Percentiles rank a stretch among this genome's conserved stretches.
Evolutionary conservation across 2,797 vertebrate species (phyloP).

Genomic region (Saxicola maurus): DNA sequence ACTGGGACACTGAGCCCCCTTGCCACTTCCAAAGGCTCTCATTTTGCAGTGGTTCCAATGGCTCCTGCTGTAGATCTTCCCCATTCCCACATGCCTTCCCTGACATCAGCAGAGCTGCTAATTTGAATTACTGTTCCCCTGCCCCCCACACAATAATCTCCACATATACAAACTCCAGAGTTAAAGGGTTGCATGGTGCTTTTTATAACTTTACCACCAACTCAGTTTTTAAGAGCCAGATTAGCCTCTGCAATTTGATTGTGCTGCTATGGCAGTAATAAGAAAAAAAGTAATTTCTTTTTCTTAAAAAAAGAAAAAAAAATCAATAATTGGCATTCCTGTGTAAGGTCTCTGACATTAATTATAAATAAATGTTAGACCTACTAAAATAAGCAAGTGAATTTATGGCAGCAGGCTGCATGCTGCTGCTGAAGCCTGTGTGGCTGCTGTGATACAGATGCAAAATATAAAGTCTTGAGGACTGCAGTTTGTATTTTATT

Average conservation of each 20-base stretch:
- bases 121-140: not conserved
- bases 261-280: not conserved
- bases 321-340: constrained; percentile 32
- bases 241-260: not conserved
- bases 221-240: not conserved
- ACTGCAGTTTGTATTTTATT: constrained; percentile 38
- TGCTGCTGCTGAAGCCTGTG: not conserved
- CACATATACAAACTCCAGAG: not conserved
- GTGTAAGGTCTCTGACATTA: constrained; percentile 14
- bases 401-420: not conserved
- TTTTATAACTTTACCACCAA: not conserved
- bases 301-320: not conserved
- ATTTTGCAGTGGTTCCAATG: not conserved
- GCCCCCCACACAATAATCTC: not conserved
- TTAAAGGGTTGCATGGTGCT: not conserved
- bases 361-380: constrained; percentile 56
- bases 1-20: not conserved
- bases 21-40: not conserved
- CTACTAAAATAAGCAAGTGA: constrained; percentile 22
- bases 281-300: not conserved
- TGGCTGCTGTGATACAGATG: not conserved
- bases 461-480: not conserved
- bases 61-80: not conserved
- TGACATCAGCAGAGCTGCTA: not conserved
- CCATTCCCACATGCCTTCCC: fast-evolving